Conservation (phyloP, 2,113 vertebrate species). For the Scomber japonicus region DNA sequence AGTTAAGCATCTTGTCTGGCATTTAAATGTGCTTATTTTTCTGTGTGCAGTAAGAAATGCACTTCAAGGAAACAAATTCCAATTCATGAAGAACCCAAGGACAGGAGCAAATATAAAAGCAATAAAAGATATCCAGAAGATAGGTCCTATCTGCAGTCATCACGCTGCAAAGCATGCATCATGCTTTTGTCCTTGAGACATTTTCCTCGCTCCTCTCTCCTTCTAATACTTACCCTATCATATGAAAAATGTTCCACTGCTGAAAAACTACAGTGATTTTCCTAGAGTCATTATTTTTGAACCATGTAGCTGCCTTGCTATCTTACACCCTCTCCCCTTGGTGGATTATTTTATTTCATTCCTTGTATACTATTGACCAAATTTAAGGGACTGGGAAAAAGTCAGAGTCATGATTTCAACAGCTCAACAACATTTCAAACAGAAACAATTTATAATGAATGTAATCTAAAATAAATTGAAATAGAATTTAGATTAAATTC, state of each 20-base stretch:
- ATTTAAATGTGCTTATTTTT: conserved; percentile 61
- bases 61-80: conserved; percentile 79
- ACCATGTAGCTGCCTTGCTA: conserved; percentile 47
- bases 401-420: conserved; percentile 16
- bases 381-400: conserved; percentile 7
- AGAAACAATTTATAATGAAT: not conserved
- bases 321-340: conserved; percentile 45
- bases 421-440: not conserved
- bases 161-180: conserved; percentile 80
- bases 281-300: conserved; percentile 75
- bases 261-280: conserved; percentile 71
- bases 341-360: conserved; percentile 36
- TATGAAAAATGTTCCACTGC: conserved; percentile 79
- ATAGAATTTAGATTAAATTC: not conserved
- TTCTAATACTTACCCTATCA: conserved; percentile 73
- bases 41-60: conserved; percentile 51
- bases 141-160: conserved; percentile 79
- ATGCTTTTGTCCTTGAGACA: conserved; percentile 84
- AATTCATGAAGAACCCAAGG: conserved; percentile 79
- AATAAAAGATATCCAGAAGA: conserved; percentile 81
- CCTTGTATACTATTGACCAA: conserved; percentile 7
- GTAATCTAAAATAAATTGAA: not conserved
- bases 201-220: conserved; percentile 58
- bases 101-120: conserved; percentile 79
- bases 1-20: conserved; percentile 33